phyloP scores from a whole-genome alignment of 2,797 vertebrate species.

The Atherinosoma microstoma region DNA sequence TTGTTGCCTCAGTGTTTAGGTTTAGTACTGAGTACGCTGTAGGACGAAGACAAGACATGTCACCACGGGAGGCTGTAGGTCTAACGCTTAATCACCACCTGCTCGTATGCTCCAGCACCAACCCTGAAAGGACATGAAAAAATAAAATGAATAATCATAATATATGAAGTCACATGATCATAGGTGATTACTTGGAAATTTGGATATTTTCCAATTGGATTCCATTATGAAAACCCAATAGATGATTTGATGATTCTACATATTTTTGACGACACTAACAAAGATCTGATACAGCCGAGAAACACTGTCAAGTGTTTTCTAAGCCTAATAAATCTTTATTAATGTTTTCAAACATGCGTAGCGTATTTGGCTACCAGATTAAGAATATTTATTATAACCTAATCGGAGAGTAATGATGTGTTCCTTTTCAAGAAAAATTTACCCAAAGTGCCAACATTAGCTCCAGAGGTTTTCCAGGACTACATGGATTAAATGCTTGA shows the following conservation, averaged over 20 bases:
- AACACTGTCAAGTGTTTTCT: neutral
- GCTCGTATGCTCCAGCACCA: conserved; percentile 93
- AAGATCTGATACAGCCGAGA: neutral
- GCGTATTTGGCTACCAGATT: neutral
- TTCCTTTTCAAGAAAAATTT: neutral
- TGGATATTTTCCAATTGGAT: neutral
- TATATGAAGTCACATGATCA: neutral
- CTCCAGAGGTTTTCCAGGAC: too few relatives aligned
- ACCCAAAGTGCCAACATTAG: too few relatives aligned
- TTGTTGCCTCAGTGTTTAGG: conserved; percentile 20
- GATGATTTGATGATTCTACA: too few relatives aligned
- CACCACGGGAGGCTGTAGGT: conserved; percentile 29
- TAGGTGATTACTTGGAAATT: neutral
- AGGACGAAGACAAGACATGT: conserved; percentile 37
- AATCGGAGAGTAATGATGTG: neutral
- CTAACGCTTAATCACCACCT: conserved; percentile 97
- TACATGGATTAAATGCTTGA: too few relatives aligned
- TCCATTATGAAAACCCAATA: neutral
- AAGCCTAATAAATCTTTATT: neutral
- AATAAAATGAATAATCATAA: neutral
- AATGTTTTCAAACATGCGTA: neutral
- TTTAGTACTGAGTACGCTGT: conserved; percentile 35
- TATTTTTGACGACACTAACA: neutral
- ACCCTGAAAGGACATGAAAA: conserved; percentile 79
- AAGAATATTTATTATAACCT: neutral